A percentile compares a stretch with the other conserved stretches of the same genome.
phyloP scores from a whole-genome alignment of 2,113 vertebrate species.

The Danionella cerebrum region DNA sequence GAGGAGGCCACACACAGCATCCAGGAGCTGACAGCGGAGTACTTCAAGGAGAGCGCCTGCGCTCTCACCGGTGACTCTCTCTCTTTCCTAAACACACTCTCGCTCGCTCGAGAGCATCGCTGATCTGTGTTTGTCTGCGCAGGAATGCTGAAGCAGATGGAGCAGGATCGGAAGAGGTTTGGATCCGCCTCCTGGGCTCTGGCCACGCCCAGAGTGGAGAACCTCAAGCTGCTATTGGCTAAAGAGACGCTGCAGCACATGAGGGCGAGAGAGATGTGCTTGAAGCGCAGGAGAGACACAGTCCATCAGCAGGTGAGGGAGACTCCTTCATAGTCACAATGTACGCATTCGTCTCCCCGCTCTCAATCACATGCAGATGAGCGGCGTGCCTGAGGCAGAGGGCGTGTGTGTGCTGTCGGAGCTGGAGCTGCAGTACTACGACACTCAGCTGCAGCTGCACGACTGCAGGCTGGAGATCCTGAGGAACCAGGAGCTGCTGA shows the following conservation, averaged over 20 bases:
- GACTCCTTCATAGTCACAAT: too few relatives aligned
- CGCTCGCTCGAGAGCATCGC: not conserved
- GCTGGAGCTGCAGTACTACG: conserved; percentile 87
- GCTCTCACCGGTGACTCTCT: conserved; percentile 74
- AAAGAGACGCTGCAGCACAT: conserved; percentile 88
- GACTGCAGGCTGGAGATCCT: conserved; percentile 84
- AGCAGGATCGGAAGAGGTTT: conserved; percentile 76
- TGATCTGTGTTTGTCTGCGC: conserved; percentile 25
- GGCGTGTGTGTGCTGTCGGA: conserved; percentile 61
- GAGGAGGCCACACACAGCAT: conserved; percentile 80
- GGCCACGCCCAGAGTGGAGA: conserved; percentile 79
- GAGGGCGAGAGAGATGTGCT: conserved; percentile 82
- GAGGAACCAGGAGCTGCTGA: conserved; percentile 85
- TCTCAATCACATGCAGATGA: too few relatives aligned
- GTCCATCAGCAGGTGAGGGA: conserved; percentile 71
- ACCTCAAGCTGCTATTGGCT: conserved; percentile 75
- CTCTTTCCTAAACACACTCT: not conserved
- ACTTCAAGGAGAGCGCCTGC: conserved; percentile 84
- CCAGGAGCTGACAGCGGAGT: conserved; percentile 88
- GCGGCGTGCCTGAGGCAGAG: conserved; percentile 54
- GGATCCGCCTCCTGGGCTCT: conserved; percentile 83
- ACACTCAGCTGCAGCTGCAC: conserved; percentile 85
- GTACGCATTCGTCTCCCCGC: too few relatives aligned
- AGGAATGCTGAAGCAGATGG: conserved; percentile 92
- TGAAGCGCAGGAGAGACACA: conserved; percentile 70